These are phyloP conservation scores for Bradypodion ventrale DNA, from an alignment of 2,797 vertebrate genomes.

Conservation along the genomic window DNA sequence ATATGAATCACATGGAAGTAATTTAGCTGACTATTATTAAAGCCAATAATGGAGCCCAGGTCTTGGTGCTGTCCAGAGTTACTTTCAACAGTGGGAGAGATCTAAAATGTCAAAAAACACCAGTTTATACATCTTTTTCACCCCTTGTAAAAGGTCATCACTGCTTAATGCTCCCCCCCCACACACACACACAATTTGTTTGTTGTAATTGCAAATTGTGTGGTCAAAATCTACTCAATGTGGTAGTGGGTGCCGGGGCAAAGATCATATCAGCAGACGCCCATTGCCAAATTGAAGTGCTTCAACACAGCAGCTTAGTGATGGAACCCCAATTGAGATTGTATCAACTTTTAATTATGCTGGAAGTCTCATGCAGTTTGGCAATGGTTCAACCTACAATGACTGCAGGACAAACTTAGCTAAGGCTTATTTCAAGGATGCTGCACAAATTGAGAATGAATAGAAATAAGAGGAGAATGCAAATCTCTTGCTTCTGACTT, in stretches of 20 bases:
- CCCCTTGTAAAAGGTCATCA: slow-evolving; percentile 12
- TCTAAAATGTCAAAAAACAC: background rate
- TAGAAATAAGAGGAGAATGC: background rate
- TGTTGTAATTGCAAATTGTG: background rate
- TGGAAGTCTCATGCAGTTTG: slow-evolving; percentile 19
- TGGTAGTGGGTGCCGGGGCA: background rate
- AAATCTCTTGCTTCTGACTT: background rate
- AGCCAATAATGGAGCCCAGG: background rate
- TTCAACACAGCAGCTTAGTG: background rate
- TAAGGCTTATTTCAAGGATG: background rate
- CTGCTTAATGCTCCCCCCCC: background rate
- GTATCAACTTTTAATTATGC: slow-evolving; percentile 20
- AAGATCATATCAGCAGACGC: slow-evolving; percentile 6
- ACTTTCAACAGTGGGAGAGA: background rate
- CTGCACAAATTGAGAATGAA: background rate
- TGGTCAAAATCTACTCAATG: background rate
- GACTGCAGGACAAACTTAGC: background rate
- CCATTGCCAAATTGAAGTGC: background rate
- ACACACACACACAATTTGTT: too few relatives aligned
- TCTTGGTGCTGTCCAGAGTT: background rate
- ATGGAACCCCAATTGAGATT: slow-evolving; percentile 2
- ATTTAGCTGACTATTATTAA: background rate
- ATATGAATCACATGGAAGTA: background rate
- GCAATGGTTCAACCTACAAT: background rate
- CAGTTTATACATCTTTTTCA: background rate